A percentile compares a stretch with the other conserved stretches of the same genome.
phyloP scores from a whole-genome alignment of 2,113 vertebrate genomes.

The Podarcis cretensis region DNA sequence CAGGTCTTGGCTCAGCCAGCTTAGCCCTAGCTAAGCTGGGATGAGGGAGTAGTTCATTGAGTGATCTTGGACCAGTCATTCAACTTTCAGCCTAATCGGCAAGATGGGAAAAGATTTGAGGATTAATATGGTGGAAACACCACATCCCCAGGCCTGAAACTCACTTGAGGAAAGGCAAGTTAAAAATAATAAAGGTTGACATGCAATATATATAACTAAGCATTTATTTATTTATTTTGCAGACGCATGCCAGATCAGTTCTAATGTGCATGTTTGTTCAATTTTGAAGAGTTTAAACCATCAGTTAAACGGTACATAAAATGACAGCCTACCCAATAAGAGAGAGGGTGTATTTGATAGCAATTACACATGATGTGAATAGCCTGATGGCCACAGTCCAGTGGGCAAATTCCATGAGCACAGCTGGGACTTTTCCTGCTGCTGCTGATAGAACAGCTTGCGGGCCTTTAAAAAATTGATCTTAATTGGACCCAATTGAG shows the following conservation, averaged over 20 bases:
- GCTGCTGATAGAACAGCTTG: slow-evolving; percentile 1
- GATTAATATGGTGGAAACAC: not conserved
- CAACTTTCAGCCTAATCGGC: not conserved
- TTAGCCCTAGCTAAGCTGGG: no score
- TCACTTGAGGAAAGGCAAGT: not conserved
- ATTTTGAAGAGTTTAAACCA: not conserved
- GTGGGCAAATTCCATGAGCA: not conserved
- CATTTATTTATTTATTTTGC: not conserved
- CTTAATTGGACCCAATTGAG: slow-evolving; percentile 38
- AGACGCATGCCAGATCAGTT: not conserved
- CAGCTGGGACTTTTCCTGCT: slow-evolving; percentile 2
- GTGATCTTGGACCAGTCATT: not conserved
- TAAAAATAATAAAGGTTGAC: not conserved
- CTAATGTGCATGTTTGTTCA: not conserved
- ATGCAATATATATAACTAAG: not conserved
- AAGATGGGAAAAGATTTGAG: not conserved
- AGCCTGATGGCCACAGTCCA: not conserved
- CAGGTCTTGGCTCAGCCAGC: no score
- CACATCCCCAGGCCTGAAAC: not conserved
- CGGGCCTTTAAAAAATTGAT: slow-evolving; percentile 8
- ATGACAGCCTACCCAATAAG: not conserved
- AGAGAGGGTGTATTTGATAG: not conserved
- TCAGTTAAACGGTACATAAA: not conserved
- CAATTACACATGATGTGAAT: slow-evolving; percentile 4
- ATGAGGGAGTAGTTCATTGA: not conserved